A percentile compares a stretch with the other conserved stretches of the same genome.
Conservation (phyloP, 1,140 invertebrate genomes). For the Mercenaria mercenaria region DNA sequence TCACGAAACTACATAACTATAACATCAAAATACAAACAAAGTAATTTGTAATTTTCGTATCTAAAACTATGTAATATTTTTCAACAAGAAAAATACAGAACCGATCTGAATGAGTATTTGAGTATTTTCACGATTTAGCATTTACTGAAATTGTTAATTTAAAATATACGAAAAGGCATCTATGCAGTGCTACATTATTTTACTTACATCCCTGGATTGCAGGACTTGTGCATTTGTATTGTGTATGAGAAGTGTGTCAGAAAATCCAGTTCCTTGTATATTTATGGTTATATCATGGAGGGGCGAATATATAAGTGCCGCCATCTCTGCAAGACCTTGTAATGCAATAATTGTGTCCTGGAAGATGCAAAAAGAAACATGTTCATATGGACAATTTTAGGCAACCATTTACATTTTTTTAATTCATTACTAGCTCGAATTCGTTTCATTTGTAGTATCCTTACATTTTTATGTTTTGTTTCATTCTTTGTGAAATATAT, state of each 20-base stretch:
- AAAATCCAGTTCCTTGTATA: constrained; percentile 19
- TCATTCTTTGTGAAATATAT: too few species aligned
- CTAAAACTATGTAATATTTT: too few species aligned
- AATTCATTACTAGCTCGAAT: not conserved
- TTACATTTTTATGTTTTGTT: too few species aligned
- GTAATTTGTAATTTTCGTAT: too few species aligned
- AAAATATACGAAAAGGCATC: too few species aligned
- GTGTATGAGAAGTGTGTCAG: constrained; percentile 70
- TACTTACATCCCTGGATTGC: constrained; percentile 79
- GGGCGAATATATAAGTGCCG: constrained; percentile 69
- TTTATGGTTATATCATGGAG: constrained; percentile 49
- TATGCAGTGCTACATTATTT: too few species aligned
- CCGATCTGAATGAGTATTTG: too few species aligned
- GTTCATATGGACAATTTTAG: not conserved
- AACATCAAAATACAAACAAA: too few species aligned
- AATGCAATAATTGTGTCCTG: constrained; percentile 87
- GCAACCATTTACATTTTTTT: not conserved
- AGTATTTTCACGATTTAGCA: too few species aligned
- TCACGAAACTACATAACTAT: too few species aligned
- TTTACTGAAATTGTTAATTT: too few species aligned
- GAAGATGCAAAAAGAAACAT: not conserved
- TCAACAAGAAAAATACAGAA: too few species aligned
- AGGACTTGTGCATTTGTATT: constrained; percentile 77
- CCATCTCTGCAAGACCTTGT: constrained; percentile 85
- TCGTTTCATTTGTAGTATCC: not conserved